A percentile compares a stretch with the other conserved stretches of the same genome.
Conservation (phyloP, 1,140 invertebrate genomes). For the Drosophila miranda region DNA sequence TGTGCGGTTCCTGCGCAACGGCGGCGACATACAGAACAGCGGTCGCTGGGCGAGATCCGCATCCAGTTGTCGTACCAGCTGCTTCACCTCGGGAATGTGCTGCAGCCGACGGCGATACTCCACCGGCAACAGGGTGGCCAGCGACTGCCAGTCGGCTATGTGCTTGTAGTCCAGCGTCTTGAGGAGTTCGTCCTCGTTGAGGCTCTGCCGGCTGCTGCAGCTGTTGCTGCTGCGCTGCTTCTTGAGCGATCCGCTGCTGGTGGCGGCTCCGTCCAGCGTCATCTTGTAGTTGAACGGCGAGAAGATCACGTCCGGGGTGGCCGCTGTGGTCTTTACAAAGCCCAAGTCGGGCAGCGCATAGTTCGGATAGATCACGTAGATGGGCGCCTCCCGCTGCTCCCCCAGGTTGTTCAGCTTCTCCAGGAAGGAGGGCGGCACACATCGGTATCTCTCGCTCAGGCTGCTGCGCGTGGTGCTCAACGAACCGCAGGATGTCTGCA, state of each 20-base stretch:
- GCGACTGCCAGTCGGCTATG: slow-evolving; percentile 94
- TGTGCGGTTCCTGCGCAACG: slow-evolving; percentile 84
- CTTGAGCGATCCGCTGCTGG: slow-evolving; percentile 45
- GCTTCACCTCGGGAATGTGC: slow-evolving; percentile 88
- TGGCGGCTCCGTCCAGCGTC: slow-evolving; percentile 62
- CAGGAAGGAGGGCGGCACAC: slow-evolving; percentile 86
- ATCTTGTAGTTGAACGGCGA: slow-evolving; percentile 82
- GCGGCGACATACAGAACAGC: slow-evolving; percentile 86
- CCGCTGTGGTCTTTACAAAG: slow-evolving; percentile 87
- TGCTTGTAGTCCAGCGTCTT: slow-evolving; percentile 91
- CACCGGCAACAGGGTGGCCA: slow-evolving; percentile 91
- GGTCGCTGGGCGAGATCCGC: slow-evolving; percentile 84
- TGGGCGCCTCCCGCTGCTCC: slow-evolving; percentile 87
- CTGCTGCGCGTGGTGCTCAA: slow-evolving; percentile 74
- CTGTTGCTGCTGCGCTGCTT: slow-evolving; percentile 55
- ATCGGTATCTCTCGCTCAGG: slow-evolving; percentile 82
- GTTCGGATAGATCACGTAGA: slow-evolving; percentile 95
- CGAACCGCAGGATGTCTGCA: slow-evolving; percentile 86
- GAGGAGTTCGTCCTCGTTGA: slow-evolving; percentile 89
- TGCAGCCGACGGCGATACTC: slow-evolving; percentile 89
- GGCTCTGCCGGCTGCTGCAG: slow-evolving; percentile 88
- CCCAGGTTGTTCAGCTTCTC: slow-evolving; percentile 85
- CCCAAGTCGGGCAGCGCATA: slow-evolving; percentile 94
- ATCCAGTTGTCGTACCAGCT: slow-evolving; percentile 78
- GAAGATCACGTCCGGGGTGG: slow-evolving; percentile 85